phyloP scores from a whole-genome alignment of 2,797 vertebrate genomes.

The Sebastes itinus region DNA sequence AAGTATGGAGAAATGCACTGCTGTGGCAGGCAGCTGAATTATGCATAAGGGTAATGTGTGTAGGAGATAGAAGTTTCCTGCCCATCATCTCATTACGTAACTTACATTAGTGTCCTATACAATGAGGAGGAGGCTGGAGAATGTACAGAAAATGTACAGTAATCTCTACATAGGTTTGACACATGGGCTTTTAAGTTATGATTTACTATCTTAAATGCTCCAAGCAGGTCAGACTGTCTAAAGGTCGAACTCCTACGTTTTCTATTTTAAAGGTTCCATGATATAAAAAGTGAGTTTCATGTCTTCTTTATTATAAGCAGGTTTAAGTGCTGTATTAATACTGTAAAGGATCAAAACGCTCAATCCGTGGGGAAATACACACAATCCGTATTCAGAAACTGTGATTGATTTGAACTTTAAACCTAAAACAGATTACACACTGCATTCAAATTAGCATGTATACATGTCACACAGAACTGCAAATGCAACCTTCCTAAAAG shows the following conservation, averaged over 20 bases:
- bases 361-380: no score
- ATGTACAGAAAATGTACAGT: not conserved
- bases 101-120: conserved; percentile 18
- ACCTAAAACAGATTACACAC: no score
- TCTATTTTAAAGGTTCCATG: not conserved
- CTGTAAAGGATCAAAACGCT: no score
- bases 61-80: conserved; percentile 30
- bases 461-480: no score
- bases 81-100: conserved; percentile 45
- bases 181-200: not conserved
- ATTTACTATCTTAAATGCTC: not conserved
- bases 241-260: not conserved
- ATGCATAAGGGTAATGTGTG: conserved; percentile 44
- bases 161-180: conserved; percentile 14
- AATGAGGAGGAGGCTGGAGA: not conserved
- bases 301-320: no score
- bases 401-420: no score
- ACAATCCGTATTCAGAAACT: fast-evolving
- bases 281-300: no score
- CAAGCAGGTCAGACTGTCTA: not conserved
- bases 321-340: no score
- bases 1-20: not conserved
- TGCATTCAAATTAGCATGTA: no score
- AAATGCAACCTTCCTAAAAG: no score
- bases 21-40: conserved; percentile 28